A percentile compares a stretch with the other conserved stretches of the same genome.
phyloP scores from a whole-genome alignment of 1,140 invertebrate genomes.

The Drosophila ironensis region DNA sequence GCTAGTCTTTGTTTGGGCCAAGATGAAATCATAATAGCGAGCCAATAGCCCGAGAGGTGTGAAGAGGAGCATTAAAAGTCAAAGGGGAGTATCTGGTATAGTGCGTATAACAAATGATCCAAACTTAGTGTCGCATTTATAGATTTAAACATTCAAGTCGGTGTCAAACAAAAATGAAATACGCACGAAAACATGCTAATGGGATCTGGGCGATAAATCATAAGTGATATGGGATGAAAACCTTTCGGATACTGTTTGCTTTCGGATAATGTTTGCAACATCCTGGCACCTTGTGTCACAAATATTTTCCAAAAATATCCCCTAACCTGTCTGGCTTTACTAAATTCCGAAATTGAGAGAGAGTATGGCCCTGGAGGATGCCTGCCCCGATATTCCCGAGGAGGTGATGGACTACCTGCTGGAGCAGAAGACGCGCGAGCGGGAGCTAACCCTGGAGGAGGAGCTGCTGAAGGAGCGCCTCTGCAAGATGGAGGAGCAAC shows the following conservation, averaged over 20 bases:
- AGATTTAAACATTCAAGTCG: neutral
- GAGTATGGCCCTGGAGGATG: constrained; percentile 18
- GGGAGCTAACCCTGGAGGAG: constrained; percentile 34
- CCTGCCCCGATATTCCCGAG: constrained; percentile 26
- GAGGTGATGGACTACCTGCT: constrained; percentile 52
- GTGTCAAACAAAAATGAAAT: too few relatives aligned
- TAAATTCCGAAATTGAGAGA: neutral
- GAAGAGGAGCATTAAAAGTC: constrained; percentile 8
- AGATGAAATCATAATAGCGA: constrained; percentile 34
- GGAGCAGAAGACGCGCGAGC: constrained; percentile 42
- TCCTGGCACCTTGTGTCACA: neutral
- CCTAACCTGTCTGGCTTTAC: neutral
- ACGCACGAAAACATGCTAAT: too few relatives aligned
- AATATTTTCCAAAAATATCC: neutral
- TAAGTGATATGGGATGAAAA: too few relatives aligned
- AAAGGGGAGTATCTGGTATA: constrained; percentile 3
- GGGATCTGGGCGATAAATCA: too few relatives aligned
- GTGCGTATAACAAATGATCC: neutral
- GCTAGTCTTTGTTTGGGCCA: constrained; percentile 21
- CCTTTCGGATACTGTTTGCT: too few relatives aligned
- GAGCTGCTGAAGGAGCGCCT: constrained; percentile 40
- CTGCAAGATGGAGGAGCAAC: constrained; percentile 25
- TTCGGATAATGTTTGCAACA: too few relatives aligned
- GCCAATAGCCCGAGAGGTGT: constrained; percentile 35
- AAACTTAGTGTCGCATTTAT: too few relatives aligned